Conservation (phyloP, 2,888 invertebrate species). For the Candidula unifasciata region DNA sequence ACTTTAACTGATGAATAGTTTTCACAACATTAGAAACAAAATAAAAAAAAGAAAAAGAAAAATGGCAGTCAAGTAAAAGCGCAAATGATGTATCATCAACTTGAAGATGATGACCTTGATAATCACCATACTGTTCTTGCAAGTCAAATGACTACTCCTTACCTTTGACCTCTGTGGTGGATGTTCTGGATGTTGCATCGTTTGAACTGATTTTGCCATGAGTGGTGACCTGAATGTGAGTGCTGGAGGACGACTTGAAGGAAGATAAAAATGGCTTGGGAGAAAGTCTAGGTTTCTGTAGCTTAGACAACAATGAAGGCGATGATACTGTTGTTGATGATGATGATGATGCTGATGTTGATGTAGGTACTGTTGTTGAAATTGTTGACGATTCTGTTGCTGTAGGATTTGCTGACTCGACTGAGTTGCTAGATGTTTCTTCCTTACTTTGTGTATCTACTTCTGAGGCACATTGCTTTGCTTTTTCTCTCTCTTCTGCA, state of each 20-base stretch:
- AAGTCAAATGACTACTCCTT: slow-evolving; percentile 33
- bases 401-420: background rate
- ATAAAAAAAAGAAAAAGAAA: background rate
- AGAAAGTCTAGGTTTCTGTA: slow-evolving; percentile 39
- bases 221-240: background rate
- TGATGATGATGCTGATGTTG: slow-evolving; percentile 1
- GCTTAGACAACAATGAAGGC: slow-evolving; percentile 3
- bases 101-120: slow-evolving; percentile 5
- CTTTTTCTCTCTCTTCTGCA: slow-evolving; percentile 48
- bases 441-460: slow-evolving; percentile 31
- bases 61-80: background rate
- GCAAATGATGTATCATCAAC: background rate
- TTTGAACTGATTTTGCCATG: slow-evolving; percentile 23
- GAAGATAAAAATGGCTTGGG: slow-evolving; percentile 43
- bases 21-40: background rate
- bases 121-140: background rate
- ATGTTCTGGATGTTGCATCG: slow-evolving; percentile 32
- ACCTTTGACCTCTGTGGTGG: slow-evolving; percentile 22
- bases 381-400: background rate
- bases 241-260: slow-evolving; percentile 16
- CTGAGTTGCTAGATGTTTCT: slow-evolving; percentile 5
- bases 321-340: slow-evolving; percentile 1
- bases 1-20: too few relatives aligned
- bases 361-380: background rate
- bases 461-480: slow-evolving; percentile 38